Conservation (phyloP, 2,888 invertebrate species). For the Drosophila nr. fundita region DNA sequence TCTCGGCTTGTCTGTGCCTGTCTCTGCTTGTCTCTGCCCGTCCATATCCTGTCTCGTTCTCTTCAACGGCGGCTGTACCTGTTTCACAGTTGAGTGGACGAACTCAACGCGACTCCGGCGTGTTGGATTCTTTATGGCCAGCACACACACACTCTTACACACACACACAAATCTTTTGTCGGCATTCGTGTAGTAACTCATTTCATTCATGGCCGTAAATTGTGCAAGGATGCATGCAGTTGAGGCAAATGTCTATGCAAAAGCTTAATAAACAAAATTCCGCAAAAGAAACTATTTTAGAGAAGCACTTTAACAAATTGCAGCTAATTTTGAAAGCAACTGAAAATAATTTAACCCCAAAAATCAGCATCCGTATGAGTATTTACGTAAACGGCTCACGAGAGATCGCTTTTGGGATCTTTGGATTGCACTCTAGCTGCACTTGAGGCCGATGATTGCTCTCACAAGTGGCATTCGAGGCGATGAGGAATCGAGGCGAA, state of each 20-base stretch:
- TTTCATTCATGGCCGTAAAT: conserved; percentile 77
- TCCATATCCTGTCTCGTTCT: conserved; percentile 62
- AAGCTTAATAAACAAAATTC: conserved; percentile 13
- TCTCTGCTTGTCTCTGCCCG: conserved; percentile 40
- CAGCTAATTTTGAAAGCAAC: conserved; percentile 17
- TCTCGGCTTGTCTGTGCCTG: conserved; percentile 14
- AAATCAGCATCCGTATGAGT: conserved; percentile 5
- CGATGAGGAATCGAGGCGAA: conserved; percentile 52
- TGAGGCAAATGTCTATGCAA: conserved; percentile 38
- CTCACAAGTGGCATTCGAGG: conserved; percentile 70
- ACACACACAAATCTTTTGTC: conserved; percentile 65
- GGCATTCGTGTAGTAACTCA: conserved; percentile 69
- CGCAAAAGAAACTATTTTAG: conserved; percentile 34
- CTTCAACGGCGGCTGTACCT: conserved; percentile 56
- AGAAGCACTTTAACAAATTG: conserved; percentile 34
- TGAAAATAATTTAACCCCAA: conserved; percentile 22
- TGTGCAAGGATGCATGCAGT: conserved; percentile 56
- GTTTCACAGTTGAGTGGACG: conserved; percentile 80
- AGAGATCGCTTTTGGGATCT: conserved; percentile 12
- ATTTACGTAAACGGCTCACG: conserved; percentile 62
- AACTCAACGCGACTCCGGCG: conserved; percentile 37
- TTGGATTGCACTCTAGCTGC: conserved; percentile 37
- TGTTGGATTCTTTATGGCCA: conserved; percentile 65
- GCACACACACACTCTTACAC: background rate
- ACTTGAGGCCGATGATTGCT: conserved; percentile 51